These are phyloP conservation scores for Acrobasis suavella DNA, from an alignment of 2,888 invertebrate genomes.

Conservation along the genomic window DNA sequence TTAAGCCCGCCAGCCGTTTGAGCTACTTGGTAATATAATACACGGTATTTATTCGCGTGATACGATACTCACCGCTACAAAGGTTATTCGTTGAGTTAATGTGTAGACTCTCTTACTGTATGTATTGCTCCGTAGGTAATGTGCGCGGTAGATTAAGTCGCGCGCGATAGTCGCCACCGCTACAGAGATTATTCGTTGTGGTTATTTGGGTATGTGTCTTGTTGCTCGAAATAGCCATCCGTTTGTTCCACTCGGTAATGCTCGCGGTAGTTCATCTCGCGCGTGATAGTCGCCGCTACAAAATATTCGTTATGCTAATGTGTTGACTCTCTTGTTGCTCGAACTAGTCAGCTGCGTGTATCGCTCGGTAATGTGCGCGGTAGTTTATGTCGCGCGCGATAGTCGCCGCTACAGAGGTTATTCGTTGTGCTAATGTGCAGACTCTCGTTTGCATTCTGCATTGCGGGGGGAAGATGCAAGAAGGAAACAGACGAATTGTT, in stretches of 20 bases:
- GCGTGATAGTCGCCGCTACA: constrained; percentile 72
- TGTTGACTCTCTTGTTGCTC: constrained; percentile 62
- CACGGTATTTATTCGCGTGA: too few relatives aligned
- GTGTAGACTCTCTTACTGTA: too few relatives aligned
- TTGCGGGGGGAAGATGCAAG: constrained; percentile 31
- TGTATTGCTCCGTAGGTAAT: too few relatives aligned
- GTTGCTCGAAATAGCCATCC: too few relatives aligned
- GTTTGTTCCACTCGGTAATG: constrained; percentile 67
- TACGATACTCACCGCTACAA: too few relatives aligned
- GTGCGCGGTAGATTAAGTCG: too few relatives aligned
- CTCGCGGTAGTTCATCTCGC: constrained; percentile 75
- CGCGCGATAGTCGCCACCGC: too few relatives aligned
- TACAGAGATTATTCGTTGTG: too few relatives aligned
- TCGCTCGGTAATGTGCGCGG: constrained; percentile 64
- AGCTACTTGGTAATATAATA: too few relatives aligned
- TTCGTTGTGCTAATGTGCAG: constrained; percentile 79
- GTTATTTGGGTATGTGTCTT: too few relatives aligned
- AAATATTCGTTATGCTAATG: constrained; percentile 81
- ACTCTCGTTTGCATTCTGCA: constrained; percentile 71
- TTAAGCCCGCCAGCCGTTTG: too few relatives aligned
- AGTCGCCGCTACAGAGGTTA: constrained; percentile 75
- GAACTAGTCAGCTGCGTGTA: constrained; percentile 44
- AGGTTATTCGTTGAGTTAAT: too few relatives aligned
- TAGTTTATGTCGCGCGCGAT: constrained; percentile 79
- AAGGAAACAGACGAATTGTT: constrained; percentile 2